phyloP scores from a whole-genome alignment of 2,113 vertebrate species.

The Petromus typicus region DNA sequence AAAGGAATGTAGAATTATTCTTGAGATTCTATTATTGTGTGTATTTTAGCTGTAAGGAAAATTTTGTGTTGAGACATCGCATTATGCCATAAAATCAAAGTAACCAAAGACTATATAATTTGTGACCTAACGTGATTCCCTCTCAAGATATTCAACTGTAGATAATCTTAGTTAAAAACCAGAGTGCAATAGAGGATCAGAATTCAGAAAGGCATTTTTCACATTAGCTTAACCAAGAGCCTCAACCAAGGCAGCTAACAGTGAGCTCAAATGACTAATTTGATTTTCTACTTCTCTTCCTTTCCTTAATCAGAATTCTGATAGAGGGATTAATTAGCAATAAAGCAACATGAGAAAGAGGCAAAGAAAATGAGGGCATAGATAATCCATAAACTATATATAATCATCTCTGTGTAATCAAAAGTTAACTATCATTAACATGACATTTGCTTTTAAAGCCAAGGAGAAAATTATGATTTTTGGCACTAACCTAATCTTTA shows the following conservation, averaged over 20 bases:
- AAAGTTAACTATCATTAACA: slow-evolving; percentile 74
- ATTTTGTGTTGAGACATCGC: background rate
- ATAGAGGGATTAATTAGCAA: slow-evolving; percentile 82
- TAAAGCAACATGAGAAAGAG: slow-evolving; percentile 76
- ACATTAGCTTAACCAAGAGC: slow-evolving; percentile 56
- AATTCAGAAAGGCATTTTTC: slow-evolving; percentile 60
- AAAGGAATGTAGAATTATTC: background rate
- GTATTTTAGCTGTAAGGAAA: background rate
- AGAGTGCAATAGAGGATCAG: background rate
- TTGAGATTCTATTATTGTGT: background rate
- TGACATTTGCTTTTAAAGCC: slow-evolving; percentile 75
- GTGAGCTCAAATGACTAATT: slow-evolving; percentile 78
- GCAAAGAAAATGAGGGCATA: slow-evolving; percentile 78
- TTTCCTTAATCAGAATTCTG: slow-evolving; percentile 80
- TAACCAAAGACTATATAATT: background rate
- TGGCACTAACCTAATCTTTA: slow-evolving; percentile 74
- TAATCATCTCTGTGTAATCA: slow-evolving; percentile 67
- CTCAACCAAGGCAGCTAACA: slow-evolving; percentile 68
- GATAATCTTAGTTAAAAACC: slow-evolving; percentile 23
- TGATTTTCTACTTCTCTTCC: slow-evolving; percentile 77
- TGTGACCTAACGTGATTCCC: background rate
- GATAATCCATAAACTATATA: slow-evolving; percentile 81
- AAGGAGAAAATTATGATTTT: slow-evolving; percentile 77
- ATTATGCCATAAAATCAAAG: background rate
- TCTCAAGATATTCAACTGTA: background rate